These are phyloP conservation scores for Centropristis striata DNA, from an alignment of 2,113 vertebrate species.

Conservation along the genomic window DNA sequence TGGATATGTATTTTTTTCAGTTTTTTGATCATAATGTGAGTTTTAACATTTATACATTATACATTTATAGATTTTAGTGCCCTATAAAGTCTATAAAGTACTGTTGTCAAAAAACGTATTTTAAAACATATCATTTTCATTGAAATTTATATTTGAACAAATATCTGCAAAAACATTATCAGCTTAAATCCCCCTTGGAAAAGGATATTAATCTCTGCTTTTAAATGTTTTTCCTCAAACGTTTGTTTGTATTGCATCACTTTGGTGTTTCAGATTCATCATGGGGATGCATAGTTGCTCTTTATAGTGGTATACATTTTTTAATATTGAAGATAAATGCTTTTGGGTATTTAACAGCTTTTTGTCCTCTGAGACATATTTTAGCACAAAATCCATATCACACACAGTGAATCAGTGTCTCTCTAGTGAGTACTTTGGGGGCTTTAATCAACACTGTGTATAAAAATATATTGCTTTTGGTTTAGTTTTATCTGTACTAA, in stretches of 20 bases:
- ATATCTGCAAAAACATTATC: not conserved
- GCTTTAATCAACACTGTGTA: not conserved
- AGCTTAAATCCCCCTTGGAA: not conserved
- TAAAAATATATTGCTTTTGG: not conserved
- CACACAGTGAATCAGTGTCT: not conserved
- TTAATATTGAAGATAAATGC: constrained; percentile 9
- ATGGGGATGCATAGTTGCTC: not conserved
- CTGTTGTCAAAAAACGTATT: not conserved
- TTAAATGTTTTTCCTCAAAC: not conserved
- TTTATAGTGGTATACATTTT: not conserved
- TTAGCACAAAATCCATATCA: not conserved
- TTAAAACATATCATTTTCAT: not conserved
- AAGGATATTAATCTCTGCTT: not conserved
- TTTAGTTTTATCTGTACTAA: not conserved
- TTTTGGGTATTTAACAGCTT: not conserved
- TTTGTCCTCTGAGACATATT: not conserved
- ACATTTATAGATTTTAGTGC: too few species aligned
- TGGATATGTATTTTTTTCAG: too few species aligned
- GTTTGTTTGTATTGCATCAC: not conserved
- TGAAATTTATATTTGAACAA: too few species aligned
- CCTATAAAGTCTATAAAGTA: not conserved
- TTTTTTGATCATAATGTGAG: not conserved
- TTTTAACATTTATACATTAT: too few species aligned
- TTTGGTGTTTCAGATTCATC: not conserved
- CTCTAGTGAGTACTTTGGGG: not conserved